phyloP scores from a whole-genome alignment of 2,888 invertebrate species.

The Chloromyia formosa region DNA sequence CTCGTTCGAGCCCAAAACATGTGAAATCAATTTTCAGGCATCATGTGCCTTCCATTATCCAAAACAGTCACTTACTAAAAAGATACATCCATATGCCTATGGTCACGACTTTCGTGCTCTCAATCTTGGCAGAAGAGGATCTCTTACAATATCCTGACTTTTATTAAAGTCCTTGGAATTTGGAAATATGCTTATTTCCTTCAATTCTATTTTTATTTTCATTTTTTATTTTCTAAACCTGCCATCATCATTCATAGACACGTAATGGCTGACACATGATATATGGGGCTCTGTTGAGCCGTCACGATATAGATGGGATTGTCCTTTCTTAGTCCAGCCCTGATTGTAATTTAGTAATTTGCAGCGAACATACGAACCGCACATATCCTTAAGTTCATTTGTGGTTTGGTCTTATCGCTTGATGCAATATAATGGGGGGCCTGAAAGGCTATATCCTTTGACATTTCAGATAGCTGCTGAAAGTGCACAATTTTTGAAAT shows the following conservation, averaged over 20 bases:
- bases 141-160: background rate
- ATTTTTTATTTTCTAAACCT: background rate
- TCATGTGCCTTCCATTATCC: conserved; percentile 2
- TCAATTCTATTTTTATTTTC: background rate
- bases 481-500: conserved; percentile 33
- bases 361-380: background rate
- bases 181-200: background rate
- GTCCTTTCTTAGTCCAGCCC: background rate
- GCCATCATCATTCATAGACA: conserved; percentile 9
- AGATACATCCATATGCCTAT: conserved; percentile 5
- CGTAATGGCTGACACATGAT: background rate
- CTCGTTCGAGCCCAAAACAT: conserved; percentile 23
- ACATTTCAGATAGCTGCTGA: conserved; percentile 26
- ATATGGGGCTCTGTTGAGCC: background rate
- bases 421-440: conserved; percentile 9
- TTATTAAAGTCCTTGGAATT: background rate
- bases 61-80: background rate
- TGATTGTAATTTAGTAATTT: conserved; percentile 7
- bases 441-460: conserved; percentile 12
- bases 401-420: conserved; percentile 12
- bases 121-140: background rate
- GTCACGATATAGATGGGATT: background rate
- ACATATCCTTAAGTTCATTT: conserved; percentile 24
- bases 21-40: conserved; percentile 21
- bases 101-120: background rate